These are phyloP conservation scores for Panurus biarmicus DNA, from an alignment of 2,113 vertebrate genomes.

Conservation along the genomic window DNA sequence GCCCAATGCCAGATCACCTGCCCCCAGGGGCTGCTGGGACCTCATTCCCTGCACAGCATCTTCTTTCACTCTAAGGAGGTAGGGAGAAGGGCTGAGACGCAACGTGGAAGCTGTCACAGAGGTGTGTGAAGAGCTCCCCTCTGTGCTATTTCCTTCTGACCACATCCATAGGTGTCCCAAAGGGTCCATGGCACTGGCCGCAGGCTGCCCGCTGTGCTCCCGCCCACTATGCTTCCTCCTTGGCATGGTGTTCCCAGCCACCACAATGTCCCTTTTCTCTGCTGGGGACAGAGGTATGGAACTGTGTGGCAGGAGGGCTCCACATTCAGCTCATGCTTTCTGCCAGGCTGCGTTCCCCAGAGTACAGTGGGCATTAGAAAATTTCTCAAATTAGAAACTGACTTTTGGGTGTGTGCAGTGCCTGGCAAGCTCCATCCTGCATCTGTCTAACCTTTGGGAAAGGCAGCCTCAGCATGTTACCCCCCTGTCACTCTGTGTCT, in stretches of 20 bases:
- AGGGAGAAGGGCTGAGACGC: neutral
- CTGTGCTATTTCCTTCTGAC: neutral
- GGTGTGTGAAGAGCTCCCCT: neutral
- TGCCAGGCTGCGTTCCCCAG: neutral
- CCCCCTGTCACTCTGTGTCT: neutral
- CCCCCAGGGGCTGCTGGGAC: neutral
- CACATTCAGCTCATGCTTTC: neutral
- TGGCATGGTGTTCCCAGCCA: neutral
- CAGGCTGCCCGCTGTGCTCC: neutral
- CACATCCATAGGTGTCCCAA: neutral
- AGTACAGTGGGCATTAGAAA: neutral
- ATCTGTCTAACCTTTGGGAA: constrained; percentile 19
- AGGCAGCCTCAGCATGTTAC: neutral
- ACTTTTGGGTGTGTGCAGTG: neutral
- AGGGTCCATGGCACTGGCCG: neutral
- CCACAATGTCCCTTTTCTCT: neutral
- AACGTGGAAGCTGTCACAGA: neutral
- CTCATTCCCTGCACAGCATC: neutral
- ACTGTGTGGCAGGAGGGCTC: neutral
- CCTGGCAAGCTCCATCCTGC: neutral
- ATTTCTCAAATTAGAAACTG: constrained; percentile 25
- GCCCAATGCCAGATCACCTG: neutral
- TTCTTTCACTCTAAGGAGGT: neutral
- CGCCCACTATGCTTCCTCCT: neutral
- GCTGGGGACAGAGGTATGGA: neutral